These are phyloP conservation scores for Anguilla japonica DNA, from an alignment of 2,113 vertebrate genomes.

Conservation along the genomic window DNA sequence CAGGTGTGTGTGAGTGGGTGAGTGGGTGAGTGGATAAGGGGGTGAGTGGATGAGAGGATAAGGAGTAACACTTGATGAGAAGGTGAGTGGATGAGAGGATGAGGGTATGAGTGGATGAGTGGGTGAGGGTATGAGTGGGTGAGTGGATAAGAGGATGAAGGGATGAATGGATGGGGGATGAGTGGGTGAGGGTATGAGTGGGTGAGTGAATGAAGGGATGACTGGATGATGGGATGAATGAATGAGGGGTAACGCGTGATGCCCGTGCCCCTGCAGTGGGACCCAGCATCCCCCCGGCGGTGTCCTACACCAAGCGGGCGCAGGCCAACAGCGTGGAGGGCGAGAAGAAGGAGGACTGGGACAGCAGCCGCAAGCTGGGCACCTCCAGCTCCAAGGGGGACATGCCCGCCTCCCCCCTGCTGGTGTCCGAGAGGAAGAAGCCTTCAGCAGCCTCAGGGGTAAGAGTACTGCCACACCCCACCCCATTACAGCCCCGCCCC, in stretches of 20 bases:
- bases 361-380: constrained; percentile 82
- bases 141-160: no score
- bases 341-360: constrained; percentile 95
- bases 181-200: no score
- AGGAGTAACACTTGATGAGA: no score
- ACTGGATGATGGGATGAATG: no score
- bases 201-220: no score
- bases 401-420: constrained; percentile 85
- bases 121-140: no score
- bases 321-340: constrained; percentile 92
- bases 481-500: no score
- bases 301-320: constrained; percentile 89
- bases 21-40: background rate
- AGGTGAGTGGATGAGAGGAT: background rate
- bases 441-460: constrained; percentile 82
- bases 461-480: constrained; percentile 53
- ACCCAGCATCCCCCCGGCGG: constrained; percentile 86
- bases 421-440: constrained; percentile 90
- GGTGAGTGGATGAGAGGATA: background rate
- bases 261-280: constrained; percentile 71
- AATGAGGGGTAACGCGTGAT: background rate
- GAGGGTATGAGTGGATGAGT: no score
- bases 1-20: background rate
- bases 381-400: constrained; percentile 87
- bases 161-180: no score